Conservation (phyloP, 1,140 invertebrate species). For the Grapholita molesta region DNA sequence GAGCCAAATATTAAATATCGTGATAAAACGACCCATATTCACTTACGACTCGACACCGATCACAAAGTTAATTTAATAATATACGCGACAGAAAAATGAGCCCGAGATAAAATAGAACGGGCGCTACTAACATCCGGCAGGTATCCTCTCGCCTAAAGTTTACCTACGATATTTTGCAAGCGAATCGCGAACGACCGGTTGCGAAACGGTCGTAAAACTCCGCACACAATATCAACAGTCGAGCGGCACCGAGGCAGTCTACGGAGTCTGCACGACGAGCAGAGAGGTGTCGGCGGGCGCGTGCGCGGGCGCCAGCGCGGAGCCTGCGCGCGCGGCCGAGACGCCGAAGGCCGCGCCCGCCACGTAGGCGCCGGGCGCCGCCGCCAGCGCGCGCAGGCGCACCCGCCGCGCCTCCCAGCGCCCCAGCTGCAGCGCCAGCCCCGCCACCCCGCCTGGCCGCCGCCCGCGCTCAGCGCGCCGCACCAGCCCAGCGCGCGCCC, state of each 20-base stretch:
- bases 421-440: slow-evolving; percentile 53
- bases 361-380: slow-evolving; percentile 65
- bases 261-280: slow-evolving; percentile 47
- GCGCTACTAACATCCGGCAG: not conserved
- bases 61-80: not conserved
- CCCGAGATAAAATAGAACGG: not conserved
- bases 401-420: slow-evolving; percentile 55
- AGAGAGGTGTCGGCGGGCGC: slow-evolving; percentile 59
- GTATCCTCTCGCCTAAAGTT: not conserved
- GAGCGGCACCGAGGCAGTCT: slow-evolving; percentile 24
- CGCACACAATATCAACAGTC: not conserved
- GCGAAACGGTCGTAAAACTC: slow-evolving; percentile 1
- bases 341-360: slow-evolving; percentile 58
- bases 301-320: slow-evolving; percentile 40
- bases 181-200: not conserved
- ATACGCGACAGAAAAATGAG: not conserved
- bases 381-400: slow-evolving; percentile 56
- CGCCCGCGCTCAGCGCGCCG: slow-evolving; percentile 48
- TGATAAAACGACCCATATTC: not conserved
- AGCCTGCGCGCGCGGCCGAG: slow-evolving; percentile 30
- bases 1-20: slow-evolving; percentile 4
- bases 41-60: not conserved
- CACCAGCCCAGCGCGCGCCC: slow-evolving; percentile 57
- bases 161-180: not conserved
- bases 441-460: slow-evolving; percentile 46